Base-by-base conservation (phyloP, 2,888 invertebrate species). In the Pasiphila rectangulata region DNA sequence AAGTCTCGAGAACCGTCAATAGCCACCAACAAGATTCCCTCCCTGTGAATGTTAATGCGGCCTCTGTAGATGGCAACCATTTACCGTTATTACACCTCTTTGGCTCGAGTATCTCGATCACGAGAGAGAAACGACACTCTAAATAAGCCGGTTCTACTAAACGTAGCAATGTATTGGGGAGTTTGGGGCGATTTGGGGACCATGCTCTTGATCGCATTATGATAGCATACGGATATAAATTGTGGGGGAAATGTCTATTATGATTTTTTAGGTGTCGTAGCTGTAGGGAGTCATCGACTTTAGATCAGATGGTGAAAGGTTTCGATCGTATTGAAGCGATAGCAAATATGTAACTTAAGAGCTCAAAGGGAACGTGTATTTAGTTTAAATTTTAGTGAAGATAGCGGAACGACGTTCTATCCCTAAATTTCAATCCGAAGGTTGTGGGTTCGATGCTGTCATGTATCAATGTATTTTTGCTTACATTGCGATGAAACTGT, bases 71-170 rank as follows among this genome's bases (percentile, higher is more conserved):
- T 78, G 72, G 71, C 68, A 57, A 63, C 72, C 83, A 80, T 82
- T 82, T 74, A 71, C 80, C 61, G 72, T 78, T 81, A 83, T 82
- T 79, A 76, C 76, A 69, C 61, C 67, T 71, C 69, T 73, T 68
- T 60, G 65, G 63, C 36, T 55, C 56, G 63, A 71, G 76, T 72
- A 75, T 73, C 72, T 79, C 75, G 76, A 77, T 79, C 71, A 67
- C 62, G 50, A 64, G 56, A 69, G 71, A 73, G 64, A 76, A 79
- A 83, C 75, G 77, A 75, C 71, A 74, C 72, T 72, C 64, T 69
- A 73, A 75, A 77, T 79, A 76, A 81, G 74, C 73, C 72, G 76
- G 76, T 76, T 75, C 40, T 40, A 35, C 20, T 38, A 51, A 49
- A 77, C 75, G 42, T 46, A 20, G 25, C 38, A 51, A 49, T 49